Evolutionary conservation across 2,113 vertebrate genomes (phyloP).

Genomic region (Sturnira hondurensis): DNA sequence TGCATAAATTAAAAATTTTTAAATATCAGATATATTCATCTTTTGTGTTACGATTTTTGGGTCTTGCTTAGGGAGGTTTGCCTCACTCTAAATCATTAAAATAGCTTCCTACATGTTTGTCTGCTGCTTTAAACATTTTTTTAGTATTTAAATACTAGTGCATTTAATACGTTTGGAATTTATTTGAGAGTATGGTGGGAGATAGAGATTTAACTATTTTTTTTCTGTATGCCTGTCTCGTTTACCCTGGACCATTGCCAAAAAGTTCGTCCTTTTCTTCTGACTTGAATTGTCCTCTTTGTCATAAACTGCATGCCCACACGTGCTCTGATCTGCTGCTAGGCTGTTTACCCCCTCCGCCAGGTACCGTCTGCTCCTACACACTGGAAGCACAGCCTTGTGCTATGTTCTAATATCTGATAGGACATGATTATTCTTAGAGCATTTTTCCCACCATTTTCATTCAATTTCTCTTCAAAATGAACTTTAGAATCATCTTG

Average conservation of each 20-base stretch:
- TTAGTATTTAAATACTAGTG: not conserved
- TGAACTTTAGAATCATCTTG: conserved; percentile 22
- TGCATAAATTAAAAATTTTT: not conserved
- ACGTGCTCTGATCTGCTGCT: not conserved
- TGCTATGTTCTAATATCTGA: not conserved
- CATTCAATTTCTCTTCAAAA: conserved; percentile 1
- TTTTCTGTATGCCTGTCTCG: not conserved
- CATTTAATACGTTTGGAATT: not conserved
- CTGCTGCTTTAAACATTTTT: not conserved
- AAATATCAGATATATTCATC: not conserved
- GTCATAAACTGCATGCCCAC: not conserved
- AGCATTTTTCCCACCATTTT: conserved; percentile 20
- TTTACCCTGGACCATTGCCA: conserved; percentile 11
- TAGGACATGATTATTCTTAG: not conserved
- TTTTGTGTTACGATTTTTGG: not conserved
- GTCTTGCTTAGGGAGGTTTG: not conserved
- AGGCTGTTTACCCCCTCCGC: not conserved
- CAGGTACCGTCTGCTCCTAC: not conserved
- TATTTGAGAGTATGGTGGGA: not conserved
- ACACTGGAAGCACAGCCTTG: not conserved
- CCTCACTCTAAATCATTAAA: conserved; percentile 23
- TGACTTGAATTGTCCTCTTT: not conserved
- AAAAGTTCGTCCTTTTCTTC: not conserved
- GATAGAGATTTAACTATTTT: not conserved
- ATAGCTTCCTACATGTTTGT: not conserved